Evolutionary conservation across 92 coral and sea anemone species (phyloP).

Genomic region (Muricea muricata): DNA sequence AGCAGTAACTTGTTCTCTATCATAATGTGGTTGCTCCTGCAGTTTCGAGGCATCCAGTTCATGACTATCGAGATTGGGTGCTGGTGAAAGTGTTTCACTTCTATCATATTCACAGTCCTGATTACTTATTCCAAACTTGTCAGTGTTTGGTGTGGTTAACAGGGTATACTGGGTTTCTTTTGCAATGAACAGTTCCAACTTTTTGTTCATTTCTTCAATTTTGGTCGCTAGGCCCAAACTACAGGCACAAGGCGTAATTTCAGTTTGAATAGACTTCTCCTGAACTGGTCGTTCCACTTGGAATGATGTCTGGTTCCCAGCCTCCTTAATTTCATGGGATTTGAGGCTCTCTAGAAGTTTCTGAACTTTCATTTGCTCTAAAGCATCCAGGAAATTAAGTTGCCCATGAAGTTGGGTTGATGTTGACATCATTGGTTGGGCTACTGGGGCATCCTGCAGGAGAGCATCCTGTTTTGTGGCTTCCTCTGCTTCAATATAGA

Average conservation of each 20-base stretch:
- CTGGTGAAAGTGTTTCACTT: too few species aligned
- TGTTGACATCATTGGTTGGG: not conserved
- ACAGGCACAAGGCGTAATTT: not conserved
- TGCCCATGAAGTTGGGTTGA: not conserved
- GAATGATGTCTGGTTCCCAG: not conserved
- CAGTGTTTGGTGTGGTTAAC: too few species aligned
- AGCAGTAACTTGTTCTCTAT: not conserved
- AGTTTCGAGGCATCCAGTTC: too few species aligned
- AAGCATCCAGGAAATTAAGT: not conserved
- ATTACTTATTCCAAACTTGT: too few species aligned
- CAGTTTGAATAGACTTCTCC: not conserved
- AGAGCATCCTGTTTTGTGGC: not conserved
- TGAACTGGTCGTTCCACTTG: not conserved
- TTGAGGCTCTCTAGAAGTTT: not conserved
- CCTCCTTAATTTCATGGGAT: not conserved
- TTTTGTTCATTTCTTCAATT: too few species aligned
- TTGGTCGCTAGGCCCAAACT: too few species aligned
- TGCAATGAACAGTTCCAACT: too few species aligned
- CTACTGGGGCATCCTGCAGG: not conserved
- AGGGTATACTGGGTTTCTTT: too few species aligned
- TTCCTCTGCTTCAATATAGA: conserved; percentile 4
- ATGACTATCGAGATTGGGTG: too few species aligned
- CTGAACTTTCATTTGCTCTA: not conserved
- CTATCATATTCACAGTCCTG: too few species aligned
- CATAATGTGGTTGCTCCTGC: too few species aligned